These are phyloP conservation scores for Hycleus cichorii DNA, from an alignment of 1,140 invertebrate genomes.

Conservation along the genomic window DNA sequence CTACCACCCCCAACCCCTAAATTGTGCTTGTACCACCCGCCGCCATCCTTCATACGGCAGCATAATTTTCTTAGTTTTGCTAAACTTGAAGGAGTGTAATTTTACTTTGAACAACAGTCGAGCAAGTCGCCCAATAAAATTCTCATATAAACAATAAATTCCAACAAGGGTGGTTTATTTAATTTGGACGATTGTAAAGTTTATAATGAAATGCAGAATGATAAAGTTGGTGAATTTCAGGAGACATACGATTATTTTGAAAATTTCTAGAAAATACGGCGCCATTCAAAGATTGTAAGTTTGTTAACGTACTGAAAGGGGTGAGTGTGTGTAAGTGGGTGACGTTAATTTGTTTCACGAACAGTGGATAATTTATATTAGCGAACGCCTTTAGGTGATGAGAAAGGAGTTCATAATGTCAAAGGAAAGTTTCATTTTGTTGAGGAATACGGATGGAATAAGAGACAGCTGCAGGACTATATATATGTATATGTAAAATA, in stretches of 20 bases:
- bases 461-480: neutral
- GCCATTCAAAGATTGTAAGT: neutral
- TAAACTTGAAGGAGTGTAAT: conserved; percentile 35
- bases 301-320: too few species aligned
- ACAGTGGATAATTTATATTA: conserved; percentile 37
- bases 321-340: neutral
- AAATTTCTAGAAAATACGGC: neutral
- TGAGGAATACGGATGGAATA: conserved; percentile 15
- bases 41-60: conserved; percentile 3
- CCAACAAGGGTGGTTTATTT: neutral
- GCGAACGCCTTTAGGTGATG: conserved; percentile 34
- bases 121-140: conserved; percentile 19
- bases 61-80: conserved; percentile 37
- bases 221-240: conserved; percentile 30
- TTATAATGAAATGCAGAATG: conserved; percentile 38
- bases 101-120: conserved; percentile 37
- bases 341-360: conserved; percentile 34
- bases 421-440: conserved; percentile 39
- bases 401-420: conserved; percentile 38
- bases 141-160: conserved; percentile 7
- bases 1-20: too few species aligned
- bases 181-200: conserved; percentile 13
- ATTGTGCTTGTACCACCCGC: neutral
- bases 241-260: conserved; percentile 1
- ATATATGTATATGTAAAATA: neutral